These are phyloP conservation scores for Percopsis transmontana DNA, from an alignment of 2,113 vertebrate species.

Conservation along the genomic window DNA sequence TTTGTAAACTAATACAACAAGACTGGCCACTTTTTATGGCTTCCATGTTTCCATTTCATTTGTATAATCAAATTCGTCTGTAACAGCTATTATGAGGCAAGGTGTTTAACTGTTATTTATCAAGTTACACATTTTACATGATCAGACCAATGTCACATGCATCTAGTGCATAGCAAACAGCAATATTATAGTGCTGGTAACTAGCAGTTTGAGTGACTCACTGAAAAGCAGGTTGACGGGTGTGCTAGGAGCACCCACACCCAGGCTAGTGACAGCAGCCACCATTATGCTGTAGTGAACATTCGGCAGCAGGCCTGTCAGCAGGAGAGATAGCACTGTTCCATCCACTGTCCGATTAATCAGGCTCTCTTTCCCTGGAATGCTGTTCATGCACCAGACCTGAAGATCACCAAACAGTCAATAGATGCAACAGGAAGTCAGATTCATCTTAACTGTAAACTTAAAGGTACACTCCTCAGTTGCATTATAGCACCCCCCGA, in stretches of 20 bases:
- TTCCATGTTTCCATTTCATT: no score
- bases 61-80: neutral
- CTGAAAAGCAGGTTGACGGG: conserved; percentile 83
- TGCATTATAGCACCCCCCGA: no score
- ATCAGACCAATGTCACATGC: neutral
- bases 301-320: conserved; percentile 83
- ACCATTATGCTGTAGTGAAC: conserved; percentile 83
- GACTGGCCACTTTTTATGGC: no score
- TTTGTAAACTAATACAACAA: no score
- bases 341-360: conserved; percentile 88
- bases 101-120: neutral
- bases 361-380: conserved; percentile 81
- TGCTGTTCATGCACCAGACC: conserved; percentile 91
- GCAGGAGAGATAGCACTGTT: conserved; percentile 76
- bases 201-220: conserved; percentile 78
- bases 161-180: neutral
- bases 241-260: conserved; percentile 82
- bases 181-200: neutral
- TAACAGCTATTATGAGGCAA: neutral
- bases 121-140: neutral
- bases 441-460: no score
- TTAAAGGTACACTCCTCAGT: no score
- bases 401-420: conserved; percentile 52
- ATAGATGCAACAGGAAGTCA: neutral
- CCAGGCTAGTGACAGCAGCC: conserved; percentile 86